Conservation (phyloP, 2,888 invertebrate genomes). For the Pyralis farinalis region DNA sequence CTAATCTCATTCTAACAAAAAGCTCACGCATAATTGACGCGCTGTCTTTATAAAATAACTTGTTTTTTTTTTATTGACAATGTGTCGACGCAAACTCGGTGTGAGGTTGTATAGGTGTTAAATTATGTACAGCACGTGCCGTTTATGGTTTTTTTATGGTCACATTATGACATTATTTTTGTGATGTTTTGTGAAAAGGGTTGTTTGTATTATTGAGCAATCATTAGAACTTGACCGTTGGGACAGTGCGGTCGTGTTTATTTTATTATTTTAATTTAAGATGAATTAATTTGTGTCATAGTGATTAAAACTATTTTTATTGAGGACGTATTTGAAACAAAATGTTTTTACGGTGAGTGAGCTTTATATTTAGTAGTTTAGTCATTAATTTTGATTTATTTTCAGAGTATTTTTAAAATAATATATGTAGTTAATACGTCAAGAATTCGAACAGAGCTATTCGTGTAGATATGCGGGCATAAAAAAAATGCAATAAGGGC, state of each 20-base stretch:
- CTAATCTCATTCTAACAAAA: constrained; percentile 78
- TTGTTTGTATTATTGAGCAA: constrained; percentile 61
- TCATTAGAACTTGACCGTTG: constrained; percentile 62
- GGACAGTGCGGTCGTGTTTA: constrained; percentile 69
- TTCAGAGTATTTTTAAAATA: too few relatives aligned
- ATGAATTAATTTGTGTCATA: constrained; percentile 49
- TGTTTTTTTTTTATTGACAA: constrained; percentile 47
- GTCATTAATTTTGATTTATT: too few relatives aligned
- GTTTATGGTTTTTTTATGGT: constrained; percentile 71
- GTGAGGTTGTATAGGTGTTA: constrained; percentile 58
- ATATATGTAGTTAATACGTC: too few relatives aligned
- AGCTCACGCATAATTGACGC: constrained; percentile 76
- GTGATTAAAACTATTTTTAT: constrained; percentile 34
- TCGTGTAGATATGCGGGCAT: too few relatives aligned
- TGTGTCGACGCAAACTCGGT: constrained; percentile 31
- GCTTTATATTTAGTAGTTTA: too few relatives aligned
- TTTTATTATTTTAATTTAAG: constrained; percentile 33
- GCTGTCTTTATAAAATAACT: constrained; percentile 51
- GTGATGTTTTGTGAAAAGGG: constrained; percentile 68
- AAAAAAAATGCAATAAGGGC: too few relatives aligned
- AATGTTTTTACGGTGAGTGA: constrained; percentile 63
- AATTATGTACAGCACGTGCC: constrained; percentile 71
- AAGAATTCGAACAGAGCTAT: too few relatives aligned
- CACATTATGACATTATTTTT: constrained; percentile 65
- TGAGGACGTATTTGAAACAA: constrained; percentile 34